Base-by-base conservation (phyloP, 2,113 vertebrate species). In the Nycticebus coucang region DNA sequence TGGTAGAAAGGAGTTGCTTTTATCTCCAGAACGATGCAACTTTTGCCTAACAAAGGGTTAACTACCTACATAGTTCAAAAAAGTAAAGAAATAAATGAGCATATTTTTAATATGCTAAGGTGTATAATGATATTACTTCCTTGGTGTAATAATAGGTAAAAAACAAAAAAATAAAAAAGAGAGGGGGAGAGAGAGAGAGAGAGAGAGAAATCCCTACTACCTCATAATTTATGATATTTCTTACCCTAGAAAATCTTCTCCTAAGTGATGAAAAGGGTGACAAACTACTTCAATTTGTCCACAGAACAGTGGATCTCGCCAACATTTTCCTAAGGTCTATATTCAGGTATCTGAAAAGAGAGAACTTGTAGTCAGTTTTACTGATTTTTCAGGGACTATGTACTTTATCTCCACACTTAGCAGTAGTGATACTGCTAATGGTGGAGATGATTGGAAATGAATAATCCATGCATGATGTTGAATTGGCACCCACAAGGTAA, bases 51-150 rank as follows among this genome's bases (percentile, higher is more conserved):
- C 24, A 89, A 95, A 57, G 24, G n/a, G 19, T 92, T 92, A 79
- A 75, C 94, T 91, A 93, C 68, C 35, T 79, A 60, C 19, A 81
- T 1, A 55, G 35, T 92, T 93, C 60, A 81, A 92, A 92, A 95
- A 24, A 81, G 24, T 71, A 45, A 92, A 75, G 13, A 89, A 94
- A 82, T 35, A 74, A 89, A 87, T 19, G 14, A 93, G 59, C 95
- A 35, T 30, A 72, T 92, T 84, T 90, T 18, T 71, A 94, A 68
- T 21, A 18, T 66, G 53, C 22, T 75, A 77, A 41, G 26, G 66
- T 80, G 28, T 5, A 77, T 28, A 59, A 68, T 71, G 33, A 95
- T 66, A 80, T 78, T 78, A 60, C 8, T 79, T 93, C 41, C 26
- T 77, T 11, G 17, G 24, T 93, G 7, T 53, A 87, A 75, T 41